Base-by-base conservation (phyloP, 2,113 vertebrate genomes). In the Myrmecophaga tridactyla region DNA sequence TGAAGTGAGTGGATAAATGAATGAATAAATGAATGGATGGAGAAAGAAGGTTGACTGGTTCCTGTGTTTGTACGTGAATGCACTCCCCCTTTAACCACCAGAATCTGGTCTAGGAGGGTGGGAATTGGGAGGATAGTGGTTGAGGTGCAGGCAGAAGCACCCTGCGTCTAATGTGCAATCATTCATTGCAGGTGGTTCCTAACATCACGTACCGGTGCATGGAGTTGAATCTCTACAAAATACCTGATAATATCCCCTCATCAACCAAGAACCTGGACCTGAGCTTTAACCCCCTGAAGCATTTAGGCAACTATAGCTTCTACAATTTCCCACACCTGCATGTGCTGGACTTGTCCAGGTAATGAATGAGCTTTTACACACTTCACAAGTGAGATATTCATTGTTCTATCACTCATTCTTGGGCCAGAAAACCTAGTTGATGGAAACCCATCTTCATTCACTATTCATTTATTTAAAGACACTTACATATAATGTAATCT, bases 321-420 rank as follows among this genome's bases (percentile, higher is more conserved):
- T 96, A 97, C 13, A 94, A 36, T 1, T 92, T 98, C 9, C 94
- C 97, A 89, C 97, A 97, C 87, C 90, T 99, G 31, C 92, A 96
- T 46, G 70, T 98, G 91, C 97, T 99, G 94, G 98, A 99, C 93
- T 98, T 99, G 88, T 96, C 98, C 96, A 98, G 98, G 98, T 99
- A 98, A 97, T 58, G 31, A 94, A 34, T 48, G 48, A 70, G 25
- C 7, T 86, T 92, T 94, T 84, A 78, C 27, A 34, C 25, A 60
- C 2, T 76, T 4, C 1, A 29, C 15, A 78, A 46, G 63, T 76
- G 51, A 95, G 87, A 46, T 65, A 21, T 70, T 89, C 39, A 43
- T 20, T 62, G 48, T 80, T 67, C 11, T 81, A 3, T 86, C 7
- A 83, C 51, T 76, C 25, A 63, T 63, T 89, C n/a, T 92, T 73